phyloP scores from a whole-genome alignment of 2,113 vertebrate species.

The Acrocephalus kingi region DNA sequence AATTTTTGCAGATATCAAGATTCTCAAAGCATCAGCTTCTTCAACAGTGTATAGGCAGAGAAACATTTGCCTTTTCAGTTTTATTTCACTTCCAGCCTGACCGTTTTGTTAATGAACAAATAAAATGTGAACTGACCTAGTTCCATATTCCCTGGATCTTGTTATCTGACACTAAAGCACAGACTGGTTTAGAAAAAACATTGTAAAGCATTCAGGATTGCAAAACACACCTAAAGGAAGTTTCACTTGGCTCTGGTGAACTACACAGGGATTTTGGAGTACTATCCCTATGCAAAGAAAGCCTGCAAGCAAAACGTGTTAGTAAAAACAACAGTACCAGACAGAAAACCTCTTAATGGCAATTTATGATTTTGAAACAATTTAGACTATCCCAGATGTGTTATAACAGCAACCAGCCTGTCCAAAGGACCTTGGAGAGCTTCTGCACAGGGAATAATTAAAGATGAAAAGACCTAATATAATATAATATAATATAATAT shows the following conservation, averaged over 20 bases:
- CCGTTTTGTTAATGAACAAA: neutral
- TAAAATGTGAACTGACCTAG: neutral
- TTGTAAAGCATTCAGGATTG: neutral
- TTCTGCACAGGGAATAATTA: neutral
- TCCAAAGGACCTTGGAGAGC: neutral
- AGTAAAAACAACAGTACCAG: neutral
- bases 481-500: too few species aligned
- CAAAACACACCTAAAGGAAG: neutral
- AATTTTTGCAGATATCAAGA: neutral
- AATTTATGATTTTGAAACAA: neutral
- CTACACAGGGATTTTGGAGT: neutral
- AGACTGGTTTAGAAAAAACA: neutral
- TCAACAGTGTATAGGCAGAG: neutral
- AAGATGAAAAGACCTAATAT: neutral
- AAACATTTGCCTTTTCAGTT: neutral
- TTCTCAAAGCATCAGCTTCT: neutral
- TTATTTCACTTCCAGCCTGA: neutral
- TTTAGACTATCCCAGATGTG: neutral
- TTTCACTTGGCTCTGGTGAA: neutral
- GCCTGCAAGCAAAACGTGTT: neutral
- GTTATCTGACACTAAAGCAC: neutral
- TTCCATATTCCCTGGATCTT: neutral
- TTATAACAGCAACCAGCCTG: neutral
- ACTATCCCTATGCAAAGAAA: neutral
- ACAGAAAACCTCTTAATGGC: neutral